Conservation (phyloP, 2,113 vertebrate species). For the Zootoca vivipara region DNA sequence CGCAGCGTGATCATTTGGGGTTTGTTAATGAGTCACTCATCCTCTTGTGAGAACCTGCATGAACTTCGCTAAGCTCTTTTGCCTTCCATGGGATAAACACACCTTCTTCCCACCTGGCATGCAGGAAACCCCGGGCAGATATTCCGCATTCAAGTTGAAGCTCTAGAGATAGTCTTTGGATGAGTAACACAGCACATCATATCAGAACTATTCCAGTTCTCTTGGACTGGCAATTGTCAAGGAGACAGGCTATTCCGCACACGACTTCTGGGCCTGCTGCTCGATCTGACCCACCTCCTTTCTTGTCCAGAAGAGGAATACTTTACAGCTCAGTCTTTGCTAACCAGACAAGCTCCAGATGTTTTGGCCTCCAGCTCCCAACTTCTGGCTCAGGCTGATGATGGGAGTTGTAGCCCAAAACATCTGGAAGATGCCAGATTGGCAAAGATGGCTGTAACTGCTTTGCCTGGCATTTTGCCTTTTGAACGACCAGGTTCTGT, state of each 20-base stretch:
- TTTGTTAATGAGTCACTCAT: neutral
- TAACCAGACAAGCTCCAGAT: neutral
- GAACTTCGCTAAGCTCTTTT: neutral
- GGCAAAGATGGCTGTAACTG: neutral
- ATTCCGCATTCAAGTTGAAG: constrained; percentile 29
- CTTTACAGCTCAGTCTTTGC: neutral
- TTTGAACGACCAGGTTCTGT: neutral
- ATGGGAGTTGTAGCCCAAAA: no score
- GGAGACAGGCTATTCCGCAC: constrained; percentile 35
- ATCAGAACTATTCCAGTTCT: constrained; percentile 22
- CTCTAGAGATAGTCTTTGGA: neutral
- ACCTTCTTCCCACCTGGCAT: neutral
- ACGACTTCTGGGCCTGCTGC: neutral
- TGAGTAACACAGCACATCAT: constrained; percentile 16
- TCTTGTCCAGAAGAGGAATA: neutral
- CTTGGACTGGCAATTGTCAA: constrained; percentile 15
- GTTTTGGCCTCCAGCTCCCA: neutral
- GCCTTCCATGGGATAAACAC: neutral
- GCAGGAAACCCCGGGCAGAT: neutral
- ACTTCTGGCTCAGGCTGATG: no score
- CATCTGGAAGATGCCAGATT: no score
- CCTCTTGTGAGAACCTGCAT: neutral
- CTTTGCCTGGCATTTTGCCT: constrained; percentile 28
- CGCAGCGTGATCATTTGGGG: neutral
- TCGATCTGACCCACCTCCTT: neutral